Conservation (phyloP, 2,113 vertebrate species). For the Psilopogon haemacephalus region DNA sequence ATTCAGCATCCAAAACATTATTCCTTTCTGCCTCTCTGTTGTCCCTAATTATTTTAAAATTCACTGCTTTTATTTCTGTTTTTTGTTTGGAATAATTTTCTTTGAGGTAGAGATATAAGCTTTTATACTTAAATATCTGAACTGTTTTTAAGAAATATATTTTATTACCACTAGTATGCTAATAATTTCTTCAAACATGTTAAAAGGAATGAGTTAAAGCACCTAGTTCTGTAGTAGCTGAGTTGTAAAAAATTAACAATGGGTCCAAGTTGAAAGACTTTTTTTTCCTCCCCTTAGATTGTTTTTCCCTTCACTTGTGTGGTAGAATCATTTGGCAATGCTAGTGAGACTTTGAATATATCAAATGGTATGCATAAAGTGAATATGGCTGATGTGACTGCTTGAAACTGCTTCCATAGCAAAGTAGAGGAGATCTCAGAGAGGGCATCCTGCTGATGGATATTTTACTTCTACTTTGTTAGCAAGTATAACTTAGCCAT, state of each 20-base stretch:
- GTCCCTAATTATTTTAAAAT: background rate
- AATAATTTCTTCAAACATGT: background rate
- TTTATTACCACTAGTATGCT: accelerated
- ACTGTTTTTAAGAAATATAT: background rate
- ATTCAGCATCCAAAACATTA: background rate
- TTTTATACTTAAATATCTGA: background rate
- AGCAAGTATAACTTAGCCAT: background rate
- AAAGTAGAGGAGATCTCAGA: background rate
- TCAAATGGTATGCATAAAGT: background rate
- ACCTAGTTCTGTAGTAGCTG: background rate
- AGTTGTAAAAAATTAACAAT: background rate
- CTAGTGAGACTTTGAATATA: background rate
- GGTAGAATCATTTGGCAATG: background rate
- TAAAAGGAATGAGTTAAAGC: background rate
- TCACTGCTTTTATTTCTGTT: background rate
- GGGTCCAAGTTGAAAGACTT: background rate
- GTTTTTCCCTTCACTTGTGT: background rate
- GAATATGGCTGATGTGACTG: background rate
- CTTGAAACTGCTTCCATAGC: background rate
- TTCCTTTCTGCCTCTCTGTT: background rate
- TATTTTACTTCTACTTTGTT: background rate
- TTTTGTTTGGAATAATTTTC: background rate
- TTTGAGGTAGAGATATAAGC: background rate
- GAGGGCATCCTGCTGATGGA: background rate
- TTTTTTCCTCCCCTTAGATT: background rate